Evolutionary conservation across 1,140 invertebrate species (phyloP), one percentile per base, ranked within the genome.

Genomic region (Psilanteris sp.): DNA sequence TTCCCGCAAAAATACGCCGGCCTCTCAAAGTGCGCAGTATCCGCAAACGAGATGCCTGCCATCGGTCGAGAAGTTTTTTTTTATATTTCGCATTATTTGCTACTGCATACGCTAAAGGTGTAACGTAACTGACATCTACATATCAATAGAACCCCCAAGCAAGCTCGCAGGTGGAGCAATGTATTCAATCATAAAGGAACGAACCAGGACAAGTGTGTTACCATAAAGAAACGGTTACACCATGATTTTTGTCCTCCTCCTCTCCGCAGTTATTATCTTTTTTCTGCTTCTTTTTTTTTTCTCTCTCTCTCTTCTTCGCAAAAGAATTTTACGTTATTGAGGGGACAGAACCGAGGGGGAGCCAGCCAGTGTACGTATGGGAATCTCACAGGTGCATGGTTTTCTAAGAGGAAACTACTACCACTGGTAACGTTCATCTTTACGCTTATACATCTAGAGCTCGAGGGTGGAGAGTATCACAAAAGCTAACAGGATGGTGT

Each of bases 351-450:
- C 73, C 79, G 70, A 76, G 66, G 83, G 77, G 77, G 77, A 80
- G 50, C 73, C 37, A 68, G 32, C 29, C 50, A 50, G 59, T 50
- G 48, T 59, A 32, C 82, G 79, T 86, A 87, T 88, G 86, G 82
- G 86, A 88, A 87, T 87, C 85, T 84, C 86, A 85, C 87, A 87
- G 85, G 87, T 87, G 86, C 66, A 84, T 70, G 79, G 41, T 83
- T 85, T 84, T 86, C 79, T 81, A 81, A 80, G 77, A 77, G 77
- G 48, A 75, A 75, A 61, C 50, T 72, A 46, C 43, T 34, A 34
- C 68, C 48, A 50, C 6, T 67, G 57, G 54, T 41, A 66, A 66
- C 52, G 62, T 31, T 57, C 39, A 1, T 57, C 14, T 62, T 59
- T 9, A 15, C 14, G 15, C 18, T 18, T 48, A 36, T 31, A 37